These are phyloP conservation scores for Otis tarda DNA, from an alignment of 2,113 vertebrate genomes.

Conservation along the genomic window DNA sequence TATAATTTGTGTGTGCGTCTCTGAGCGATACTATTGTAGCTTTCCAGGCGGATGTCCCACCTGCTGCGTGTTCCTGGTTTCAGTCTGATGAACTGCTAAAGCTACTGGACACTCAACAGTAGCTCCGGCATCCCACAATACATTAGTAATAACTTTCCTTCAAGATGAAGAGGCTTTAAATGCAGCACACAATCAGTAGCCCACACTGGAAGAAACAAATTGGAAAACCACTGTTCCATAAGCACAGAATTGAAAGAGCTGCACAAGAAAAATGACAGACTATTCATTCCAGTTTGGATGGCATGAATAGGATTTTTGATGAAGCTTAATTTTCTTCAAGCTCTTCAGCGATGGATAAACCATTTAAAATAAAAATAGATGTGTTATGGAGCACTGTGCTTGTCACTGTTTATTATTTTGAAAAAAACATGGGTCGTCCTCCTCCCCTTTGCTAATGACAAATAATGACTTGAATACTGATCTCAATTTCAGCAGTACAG, in stretches of 20 bases:
- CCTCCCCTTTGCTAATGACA: conserved; percentile 25
- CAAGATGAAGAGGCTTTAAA: conserved; percentile 47
- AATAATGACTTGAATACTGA: conserved; percentile 40
- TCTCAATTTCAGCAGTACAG: not conserved
- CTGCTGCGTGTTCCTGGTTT: conserved; percentile 41
- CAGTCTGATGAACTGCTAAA: conserved; percentile 35
- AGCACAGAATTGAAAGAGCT: conserved; percentile 55
- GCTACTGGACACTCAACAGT: conserved; percentile 34
- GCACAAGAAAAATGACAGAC: conserved; percentile 68
- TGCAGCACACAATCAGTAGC: conserved; percentile 44
- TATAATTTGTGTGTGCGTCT: conserved; percentile 35
- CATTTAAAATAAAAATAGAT: conserved; percentile 73
- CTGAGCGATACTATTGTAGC: conserved; percentile 29
- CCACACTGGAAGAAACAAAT: conserved; percentile 62
- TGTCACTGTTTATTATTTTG: conserved; percentile 66
- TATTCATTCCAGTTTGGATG: conserved; percentile 74
- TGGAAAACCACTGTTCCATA: conserved; percentile 63
- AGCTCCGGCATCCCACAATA: not conserved
- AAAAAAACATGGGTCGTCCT: not conserved
- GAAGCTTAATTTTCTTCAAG: conserved; percentile 69
- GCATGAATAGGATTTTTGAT: conserved; percentile 66
- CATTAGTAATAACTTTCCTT: conserved; percentile 45
- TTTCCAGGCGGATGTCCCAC: conserved; percentile 21
- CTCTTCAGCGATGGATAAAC: conserved; percentile 61
- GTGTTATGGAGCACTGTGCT: conserved; percentile 10